Evolutionary conservation across 64 coral and sea anemone species (phyloP), one percentile per base, ranked within the genome.

Genomic region (Dendrophyllia cribrosa): DNA sequence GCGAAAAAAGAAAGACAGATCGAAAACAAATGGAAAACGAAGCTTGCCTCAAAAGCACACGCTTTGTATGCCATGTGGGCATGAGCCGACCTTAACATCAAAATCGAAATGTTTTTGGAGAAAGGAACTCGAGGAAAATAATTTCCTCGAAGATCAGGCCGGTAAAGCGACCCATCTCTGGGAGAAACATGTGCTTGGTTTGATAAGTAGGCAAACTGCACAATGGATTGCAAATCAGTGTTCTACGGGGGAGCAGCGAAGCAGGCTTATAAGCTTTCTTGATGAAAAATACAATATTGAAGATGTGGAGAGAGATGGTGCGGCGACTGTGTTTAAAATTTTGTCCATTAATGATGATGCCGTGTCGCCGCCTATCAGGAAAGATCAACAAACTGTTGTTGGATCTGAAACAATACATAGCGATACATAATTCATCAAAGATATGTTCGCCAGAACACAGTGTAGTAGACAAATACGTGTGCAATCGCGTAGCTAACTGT

Each of bases 211-310:
- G 49, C 85, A 69, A n/a, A 97, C 95, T 73, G 95, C 95, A 4
- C 95, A 97, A 51, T 97, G 92, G 92, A 97, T 97, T 44, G 95
- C 83, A 16, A 97, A 80, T 76, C 88, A 91, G 76, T 97, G 95
- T 75, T 80, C 92, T 43, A 47, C 59, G 16, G 95, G 92, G 4
- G 61, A 75, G 68, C 74, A 97, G 15, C 63, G 77, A 76, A 58
- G 66, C 20, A 92, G 88, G 2, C 56, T 94, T 7, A 74, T 94
- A 9, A 58, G 16, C 22, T 94, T 91, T 79, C 25, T 97, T 9
- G 92, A 97, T 58, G 76, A 61, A 25, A 91, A 93, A 66, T 94
- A 94, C 79, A 82, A 75, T 2, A 77, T 61, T 51, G 20, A 81
- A 60, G 68, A 86, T 23, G 51, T 50, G 10, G 87, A 85, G 9